Conservation (phyloP, 1,140 invertebrate species). For the Agrypnia vestita region DNA sequence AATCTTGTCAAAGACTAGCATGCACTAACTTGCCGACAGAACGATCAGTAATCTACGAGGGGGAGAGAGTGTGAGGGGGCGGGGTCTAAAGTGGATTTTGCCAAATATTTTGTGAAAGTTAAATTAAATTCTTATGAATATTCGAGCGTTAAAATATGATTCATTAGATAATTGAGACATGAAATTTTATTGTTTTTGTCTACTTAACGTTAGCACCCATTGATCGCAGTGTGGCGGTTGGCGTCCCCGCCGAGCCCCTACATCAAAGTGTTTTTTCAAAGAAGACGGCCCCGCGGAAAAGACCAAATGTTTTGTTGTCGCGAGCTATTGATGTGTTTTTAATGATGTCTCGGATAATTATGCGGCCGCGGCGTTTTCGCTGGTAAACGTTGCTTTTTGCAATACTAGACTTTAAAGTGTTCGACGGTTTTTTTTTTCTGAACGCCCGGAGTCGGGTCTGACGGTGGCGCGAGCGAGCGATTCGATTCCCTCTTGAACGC, state of each 20-base stretch:
- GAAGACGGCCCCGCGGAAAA: slow-evolving; percentile 15
- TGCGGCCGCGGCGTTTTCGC: slow-evolving; percentile 10
- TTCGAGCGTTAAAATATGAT: too few species aligned
- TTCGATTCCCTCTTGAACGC: background rate
- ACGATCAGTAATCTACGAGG: too few species aligned
- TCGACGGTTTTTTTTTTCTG: background rate
- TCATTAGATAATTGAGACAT: too few species aligned
- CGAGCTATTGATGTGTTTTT: slow-evolving; percentile 54
- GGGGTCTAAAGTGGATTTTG: too few species aligned
- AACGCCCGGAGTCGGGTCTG: background rate
- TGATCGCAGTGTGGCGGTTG: background rate
- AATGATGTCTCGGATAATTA: slow-evolving; percentile 54
- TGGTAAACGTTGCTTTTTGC: slow-evolving; percentile 22
- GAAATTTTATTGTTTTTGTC: too few species aligned
- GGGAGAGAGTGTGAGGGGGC: too few species aligned
- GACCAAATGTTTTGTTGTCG: slow-evolving; percentile 43
- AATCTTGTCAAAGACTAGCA: too few species aligned
- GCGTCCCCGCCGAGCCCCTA: background rate
- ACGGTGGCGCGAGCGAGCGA: background rate
- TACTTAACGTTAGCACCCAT: too few species aligned
- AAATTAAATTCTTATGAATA: too few species aligned
- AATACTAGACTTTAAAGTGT: background rate
- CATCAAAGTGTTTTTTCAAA: slow-evolving; percentile 49
- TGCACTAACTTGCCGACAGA: too few species aligned
- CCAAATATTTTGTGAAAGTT: too few species aligned